Percentiles rank a stretch among this genome's conserved stretches.
phyloP scores from a whole-genome alignment of 1,140 invertebrate genomes.

The Diuraphis noxia region DNA sequence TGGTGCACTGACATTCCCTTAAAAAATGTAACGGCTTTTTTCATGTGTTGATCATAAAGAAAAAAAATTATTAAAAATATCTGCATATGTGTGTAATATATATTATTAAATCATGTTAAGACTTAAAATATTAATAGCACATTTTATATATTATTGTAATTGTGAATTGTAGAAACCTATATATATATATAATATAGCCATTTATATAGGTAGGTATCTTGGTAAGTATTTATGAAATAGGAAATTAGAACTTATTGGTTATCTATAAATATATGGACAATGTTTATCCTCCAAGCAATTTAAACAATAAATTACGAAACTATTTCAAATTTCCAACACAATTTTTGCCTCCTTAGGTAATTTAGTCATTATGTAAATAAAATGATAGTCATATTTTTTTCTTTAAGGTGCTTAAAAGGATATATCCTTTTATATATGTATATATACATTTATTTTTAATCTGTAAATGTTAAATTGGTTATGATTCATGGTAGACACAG shows the following conservation, averaged over 20 bases:
- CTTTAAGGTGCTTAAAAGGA: not conserved
- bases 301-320: not conserved
- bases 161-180: not conserved
- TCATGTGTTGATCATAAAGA: not conserved
- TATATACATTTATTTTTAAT: constrained; percentile 26
- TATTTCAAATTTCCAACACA: not conserved
- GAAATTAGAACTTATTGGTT: no score
- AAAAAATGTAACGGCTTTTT: not conserved
- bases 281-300: not conserved
- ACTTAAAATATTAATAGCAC: not conserved
- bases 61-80: not conserved
- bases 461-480: constrained; percentile 21
- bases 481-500: constrained; percentile 26
- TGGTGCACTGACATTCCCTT: no score
- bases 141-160: no score
- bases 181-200: no score
- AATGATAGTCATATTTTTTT: constrained; percentile 6
- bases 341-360: not conserved
- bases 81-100: not conserved
- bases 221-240: not conserved
- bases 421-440: no score
- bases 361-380: not conserved
- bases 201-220: no score
- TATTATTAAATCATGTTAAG: not conserved
- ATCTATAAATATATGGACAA: not conserved